Conservation (phyloP, 2,113 vertebrate genomes). For the Nycticorax nycticorax region DNA sequence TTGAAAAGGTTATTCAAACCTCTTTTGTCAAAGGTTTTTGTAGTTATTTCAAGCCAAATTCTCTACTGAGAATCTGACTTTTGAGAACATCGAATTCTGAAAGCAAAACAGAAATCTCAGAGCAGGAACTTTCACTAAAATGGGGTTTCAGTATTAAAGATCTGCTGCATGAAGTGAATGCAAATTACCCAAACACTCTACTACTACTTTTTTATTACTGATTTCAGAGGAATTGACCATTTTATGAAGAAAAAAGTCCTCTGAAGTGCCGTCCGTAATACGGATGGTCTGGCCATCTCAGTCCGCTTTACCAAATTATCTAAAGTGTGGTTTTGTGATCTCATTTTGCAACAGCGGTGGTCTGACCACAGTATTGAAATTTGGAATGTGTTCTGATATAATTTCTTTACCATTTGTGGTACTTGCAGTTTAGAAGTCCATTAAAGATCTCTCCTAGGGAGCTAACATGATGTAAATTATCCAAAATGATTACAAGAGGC, state of each 20-base stretch:
- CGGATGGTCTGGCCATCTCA: not conserved
- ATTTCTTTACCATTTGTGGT: constrained; percentile 86
- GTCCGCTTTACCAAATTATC: not conserved
- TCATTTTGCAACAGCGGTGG: not conserved
- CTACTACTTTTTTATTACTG: not conserved
- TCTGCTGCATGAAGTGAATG: not conserved
- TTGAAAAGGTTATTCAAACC: not conserved
- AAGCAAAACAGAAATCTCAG: not conserved
- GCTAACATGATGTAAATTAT: constrained; percentile 95
- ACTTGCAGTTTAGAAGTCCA: constrained; percentile 93
- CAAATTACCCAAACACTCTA: not conserved
- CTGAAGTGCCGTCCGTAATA: not conserved
- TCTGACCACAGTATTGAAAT: not conserved
- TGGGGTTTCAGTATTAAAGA: not conserved
- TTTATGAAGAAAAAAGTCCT: not conserved
- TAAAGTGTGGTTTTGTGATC: not conserved
- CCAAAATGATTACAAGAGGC: constrained; percentile 94
- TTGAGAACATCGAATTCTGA: not conserved
- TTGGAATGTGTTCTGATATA: not conserved
- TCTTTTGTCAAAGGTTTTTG: not conserved
- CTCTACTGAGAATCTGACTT: not conserved
- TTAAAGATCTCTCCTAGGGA: constrained; percentile 97
- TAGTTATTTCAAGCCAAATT: not conserved
- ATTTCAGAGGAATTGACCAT: not conserved
- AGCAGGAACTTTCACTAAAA: not conserved